Evolutionary conservation across 37 sponge, comb jelly and placozoan genomes (phyloP).

Genomic region (Oopsacas minuta): DNA sequence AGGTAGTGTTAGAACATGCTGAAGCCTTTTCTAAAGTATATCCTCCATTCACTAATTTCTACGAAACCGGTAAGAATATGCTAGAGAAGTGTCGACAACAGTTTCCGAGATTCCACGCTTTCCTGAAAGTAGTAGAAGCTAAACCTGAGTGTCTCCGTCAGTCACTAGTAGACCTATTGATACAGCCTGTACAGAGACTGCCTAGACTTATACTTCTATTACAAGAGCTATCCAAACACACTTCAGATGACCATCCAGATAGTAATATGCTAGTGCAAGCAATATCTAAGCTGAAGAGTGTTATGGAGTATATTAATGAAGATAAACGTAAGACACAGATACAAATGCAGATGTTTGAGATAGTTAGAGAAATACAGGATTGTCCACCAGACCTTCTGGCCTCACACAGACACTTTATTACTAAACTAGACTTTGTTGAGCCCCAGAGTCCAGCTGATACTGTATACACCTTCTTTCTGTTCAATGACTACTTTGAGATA

Average conservation of each 20-base stretch:
- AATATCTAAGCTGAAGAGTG: constrained; percentile 46
- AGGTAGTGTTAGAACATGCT: constrained; percentile 41
- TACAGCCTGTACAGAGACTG: constrained; percentile 74
- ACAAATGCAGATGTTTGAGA: constrained; percentile 80
- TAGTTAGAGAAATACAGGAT: constrained; percentile 66
- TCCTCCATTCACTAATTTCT: constrained; percentile 80
- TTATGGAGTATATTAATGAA: constrained; percentile 75
- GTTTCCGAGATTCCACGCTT: constrained; percentile 79
- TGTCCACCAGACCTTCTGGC: constrained; percentile 40
- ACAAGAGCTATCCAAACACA: constrained; percentile 50
- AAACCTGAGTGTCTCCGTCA: constrained; percentile 64
- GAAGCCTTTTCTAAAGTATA: constrained; percentile 59
- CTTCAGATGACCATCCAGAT: constrained; percentile 12
- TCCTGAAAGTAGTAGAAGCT: constrained; percentile 62
- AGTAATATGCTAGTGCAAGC: constrained; percentile 37
- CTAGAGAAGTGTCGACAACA: constrained; percentile 57
- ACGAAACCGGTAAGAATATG: constrained; percentile 62
- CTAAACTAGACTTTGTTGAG: neutral
- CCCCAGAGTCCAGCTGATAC: neutral
- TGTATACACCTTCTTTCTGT: neutral
- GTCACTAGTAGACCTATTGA: constrained; percentile 65
- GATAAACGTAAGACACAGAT: constrained; percentile 83
- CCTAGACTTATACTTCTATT: constrained; percentile 72
- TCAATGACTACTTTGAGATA: constrained; percentile 10
- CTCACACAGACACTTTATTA: neutral